A percentile compares a stretch with the other conserved stretches of the same genome.
Conservation (phyloP, 1,140 invertebrate species). For the Rhagoletis pomonella region DNA sequence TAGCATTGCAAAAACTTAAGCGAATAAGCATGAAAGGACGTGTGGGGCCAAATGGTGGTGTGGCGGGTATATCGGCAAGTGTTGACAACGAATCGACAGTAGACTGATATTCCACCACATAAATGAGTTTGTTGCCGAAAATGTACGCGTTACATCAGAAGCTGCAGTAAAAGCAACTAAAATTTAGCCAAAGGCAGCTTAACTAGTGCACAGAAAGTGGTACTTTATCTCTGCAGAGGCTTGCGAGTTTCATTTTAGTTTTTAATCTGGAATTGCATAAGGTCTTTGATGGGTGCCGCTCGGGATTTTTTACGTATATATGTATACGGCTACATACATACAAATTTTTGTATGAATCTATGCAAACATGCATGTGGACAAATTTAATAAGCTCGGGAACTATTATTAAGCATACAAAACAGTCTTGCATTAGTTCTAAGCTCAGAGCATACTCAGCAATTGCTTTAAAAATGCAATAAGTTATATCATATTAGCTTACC, state of each 20-base stretch:
- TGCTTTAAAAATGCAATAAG: not conserved
- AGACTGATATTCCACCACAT: not conserved
- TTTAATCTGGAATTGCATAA: not conserved
- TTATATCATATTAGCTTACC: slow-evolving; percentile 71
- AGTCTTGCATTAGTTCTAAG: too few relatives aligned
- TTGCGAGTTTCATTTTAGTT: not conserved
- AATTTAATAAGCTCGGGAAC: too few relatives aligned
- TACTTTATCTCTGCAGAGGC: not conserved
- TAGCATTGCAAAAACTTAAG: slow-evolving; percentile 32
- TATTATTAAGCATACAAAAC: too few relatives aligned
- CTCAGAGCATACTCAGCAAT: too few relatives aligned
- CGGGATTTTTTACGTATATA: too few relatives aligned
- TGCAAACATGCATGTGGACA: too few relatives aligned
- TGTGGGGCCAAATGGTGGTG: not conserved
- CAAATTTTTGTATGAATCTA: too few relatives aligned
- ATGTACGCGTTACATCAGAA: not conserved
- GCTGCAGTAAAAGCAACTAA: not conserved
- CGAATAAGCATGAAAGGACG: not conserved
- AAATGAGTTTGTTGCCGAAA: slow-evolving; percentile 9
- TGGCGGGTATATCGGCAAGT: slow-evolving; percentile 5
- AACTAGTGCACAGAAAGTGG: not conserved
- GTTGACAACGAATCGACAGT: not conserved
- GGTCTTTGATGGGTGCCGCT: too few relatives aligned
- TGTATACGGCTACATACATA: too few relatives aligned
- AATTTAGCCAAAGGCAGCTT: slow-evolving; percentile 9